A percentile compares a stretch with the other conserved stretches of the same genome.
Evolutionary conservation across 2,888 invertebrate species (phyloP).

Genomic region (Cremastinae sp.): DNA sequence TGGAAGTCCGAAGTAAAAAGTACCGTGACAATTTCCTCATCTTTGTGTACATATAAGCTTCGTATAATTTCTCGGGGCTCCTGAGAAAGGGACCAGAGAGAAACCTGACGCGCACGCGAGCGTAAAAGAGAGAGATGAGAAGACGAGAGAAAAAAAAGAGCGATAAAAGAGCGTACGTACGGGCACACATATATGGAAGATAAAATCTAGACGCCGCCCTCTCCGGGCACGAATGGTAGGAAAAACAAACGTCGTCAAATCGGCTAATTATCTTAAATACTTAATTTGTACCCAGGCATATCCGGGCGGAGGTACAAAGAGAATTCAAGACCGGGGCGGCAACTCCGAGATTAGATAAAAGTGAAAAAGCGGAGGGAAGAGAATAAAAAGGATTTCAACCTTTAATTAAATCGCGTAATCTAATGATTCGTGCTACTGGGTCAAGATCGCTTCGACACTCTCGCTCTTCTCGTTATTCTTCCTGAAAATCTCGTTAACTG

Average conservation of each 20-base stretch:
- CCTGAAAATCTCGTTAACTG: conserved; percentile 18
- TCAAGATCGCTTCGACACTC: conserved; percentile 31
- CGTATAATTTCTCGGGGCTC: conserved; percentile 8
- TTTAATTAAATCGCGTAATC: conserved; percentile 61
- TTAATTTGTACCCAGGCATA: conserved; percentile 67
- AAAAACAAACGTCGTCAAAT: conserved; percentile 63
- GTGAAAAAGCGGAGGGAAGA: conserved; percentile 11
- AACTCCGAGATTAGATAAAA: conserved; percentile 59
- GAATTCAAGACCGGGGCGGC: conserved; percentile 36
- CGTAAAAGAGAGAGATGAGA: conserved; percentile 2
- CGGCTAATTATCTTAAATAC: conserved; percentile 75
- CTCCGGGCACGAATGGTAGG: conserved; percentile 17
- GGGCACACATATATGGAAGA: conserved; percentile 14
- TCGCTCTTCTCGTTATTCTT: conserved; percentile 15
- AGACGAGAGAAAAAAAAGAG: conserved; percentile 1
- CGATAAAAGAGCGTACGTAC: too few relatives aligned
- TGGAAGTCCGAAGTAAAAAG: neutral
- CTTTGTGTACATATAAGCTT: conserved; percentile 32
- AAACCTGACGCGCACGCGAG: neutral
- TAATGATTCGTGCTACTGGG: conserved; percentile 60
- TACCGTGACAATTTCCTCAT: neutral
- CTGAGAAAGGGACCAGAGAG: neutral
- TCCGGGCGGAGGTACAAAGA: conserved; percentile 38
- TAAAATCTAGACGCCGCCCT: conserved; percentile 27
- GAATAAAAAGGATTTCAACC: conserved; percentile 3